A percentile compares a stretch with the other conserved stretches of the same genome.
Evolutionary conservation across 2,888 invertebrate genomes (phyloP).

Genomic region (Ephialtes manifestator): DNA sequence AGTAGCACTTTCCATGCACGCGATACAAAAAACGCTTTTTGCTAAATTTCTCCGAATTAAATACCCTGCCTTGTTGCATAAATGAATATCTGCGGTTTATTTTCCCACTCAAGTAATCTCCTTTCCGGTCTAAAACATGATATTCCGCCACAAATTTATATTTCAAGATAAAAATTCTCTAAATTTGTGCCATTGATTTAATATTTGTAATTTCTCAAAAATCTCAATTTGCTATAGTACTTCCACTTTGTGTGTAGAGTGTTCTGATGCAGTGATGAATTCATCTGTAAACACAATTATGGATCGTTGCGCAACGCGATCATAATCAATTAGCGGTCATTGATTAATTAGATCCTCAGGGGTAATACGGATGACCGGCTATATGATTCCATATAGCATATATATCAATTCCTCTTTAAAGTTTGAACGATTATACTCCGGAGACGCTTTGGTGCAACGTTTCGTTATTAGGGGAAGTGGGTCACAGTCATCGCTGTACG

Average conservation of each 20-base stretch:
- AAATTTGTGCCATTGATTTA: too few relatives aligned
- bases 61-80: too few relatives aligned
- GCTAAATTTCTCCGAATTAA: too few relatives aligned
- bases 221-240: not conserved
- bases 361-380: conserved; percentile 1
- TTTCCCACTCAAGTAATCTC: too few relatives aligned
- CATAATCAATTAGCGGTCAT: conserved; percentile 33
- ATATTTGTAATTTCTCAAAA: too few relatives aligned
- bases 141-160: too few relatives aligned
- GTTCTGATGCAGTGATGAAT: not conserved
- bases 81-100: too few relatives aligned
- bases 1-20: too few relatives aligned
- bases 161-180: too few relatives aligned
- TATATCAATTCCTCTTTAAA: conserved; percentile 46
- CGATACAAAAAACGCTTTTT: too few relatives aligned
- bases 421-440: conserved; percentile 61
- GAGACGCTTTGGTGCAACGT: conserved; percentile 58
- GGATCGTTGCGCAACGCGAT: conserved; percentile 2
- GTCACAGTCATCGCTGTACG: conserved; percentile 40
- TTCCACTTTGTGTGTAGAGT: not conserved
- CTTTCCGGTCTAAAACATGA: too few relatives aligned
- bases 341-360: conserved; percentile 29
- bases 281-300: conserved; percentile 2
- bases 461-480: conserved; percentile 61
- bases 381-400: conserved; percentile 26